phyloP scores from a whole-genome alignment of 2,888 invertebrate species.

The Augiades crinisus region DNA sequence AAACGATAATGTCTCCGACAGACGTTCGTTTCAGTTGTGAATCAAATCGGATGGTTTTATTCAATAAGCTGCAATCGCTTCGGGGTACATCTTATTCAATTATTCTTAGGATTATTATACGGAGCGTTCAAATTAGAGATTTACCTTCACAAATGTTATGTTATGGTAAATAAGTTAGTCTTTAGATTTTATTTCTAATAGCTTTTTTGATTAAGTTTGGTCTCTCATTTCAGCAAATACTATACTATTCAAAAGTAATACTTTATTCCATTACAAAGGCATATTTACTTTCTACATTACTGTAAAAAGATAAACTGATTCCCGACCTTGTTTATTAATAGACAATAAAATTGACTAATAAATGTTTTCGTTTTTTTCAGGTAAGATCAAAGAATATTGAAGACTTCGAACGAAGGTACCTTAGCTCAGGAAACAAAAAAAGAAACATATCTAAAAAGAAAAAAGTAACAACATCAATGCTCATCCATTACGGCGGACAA shows the following conservation, averaged over 20 bases:
- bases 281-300: no score
- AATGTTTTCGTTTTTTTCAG: slow-evolving; percentile 41
- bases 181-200: no score
- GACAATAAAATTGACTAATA: no score
- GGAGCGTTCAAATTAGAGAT: background rate
- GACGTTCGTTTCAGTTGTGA: slow-evolving; percentile 18
- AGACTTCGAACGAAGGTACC: background rate
- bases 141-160: slow-evolving; percentile 1
- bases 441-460: background rate
- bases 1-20: slow-evolving; percentile 22
- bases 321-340: no score
- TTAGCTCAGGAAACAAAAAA: background rate
- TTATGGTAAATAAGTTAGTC: no score
- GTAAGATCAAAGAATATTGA: slow-evolving; percentile 38
- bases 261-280: no score
- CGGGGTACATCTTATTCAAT: slow-evolving; percentile 14
- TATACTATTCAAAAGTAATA: no score
- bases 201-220: no score
- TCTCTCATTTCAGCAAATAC: no score
- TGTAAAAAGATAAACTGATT: no score
- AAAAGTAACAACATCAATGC: background rate
- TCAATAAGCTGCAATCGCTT: slow-evolving; percentile 25
- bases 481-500: slow-evolving; percentile 12
- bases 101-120: slow-evolving; percentile 22
- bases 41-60: slow-evolving; percentile 23